Evolutionary conservation across 2,888 invertebrate species (phyloP), one percentile per base, ranked within the genome.

Genomic region (Gibbula magus): DNA sequence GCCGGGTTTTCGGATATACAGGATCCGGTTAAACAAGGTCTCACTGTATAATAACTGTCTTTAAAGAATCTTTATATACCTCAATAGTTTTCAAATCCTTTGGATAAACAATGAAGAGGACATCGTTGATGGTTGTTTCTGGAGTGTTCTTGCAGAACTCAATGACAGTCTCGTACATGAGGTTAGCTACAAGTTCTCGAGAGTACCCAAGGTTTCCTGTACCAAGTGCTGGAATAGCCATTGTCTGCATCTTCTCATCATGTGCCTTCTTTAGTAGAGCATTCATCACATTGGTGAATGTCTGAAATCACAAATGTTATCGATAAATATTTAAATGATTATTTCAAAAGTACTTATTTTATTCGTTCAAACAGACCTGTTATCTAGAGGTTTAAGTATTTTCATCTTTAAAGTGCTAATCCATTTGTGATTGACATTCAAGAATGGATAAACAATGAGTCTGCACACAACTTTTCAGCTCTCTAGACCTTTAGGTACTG

Each of bases 121-220:
- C 70, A 70, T 70, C 70, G 8, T 39, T 70, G 70, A 70, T 32
- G 39, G 70, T 70, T n/a, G 70, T 39, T 13, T 32, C 39, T 13
- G 70, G 70, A 2, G 29, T 70, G n/a, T 70, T 35, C 70, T 70
- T 70, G 18, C 35, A 32, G 20, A 70, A 70, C 20, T 70, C 32
- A 18, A 25, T n/a, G 16, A 70, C 70, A 39, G 70, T 70, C 10
- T 70, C 39, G 20, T 70, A 70, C 70, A 70, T 70, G 32, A 70
- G 39, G 4, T 70, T 70, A 7, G 70, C 70, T 13, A 70, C 70
- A 4, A 70, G 70, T 10, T 70, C 20, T 70, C 70, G 29, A 16
- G 70, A 32, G 70, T 70, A 70, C 20, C 70, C 70, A 10, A 70
- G 70, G 20, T 70, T 70, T 16, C 70, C 70, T 39, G 70, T 70